These are phyloP conservation scores for Erebia epiphron DNA, from an alignment of 2,888 invertebrate species.

Conservation along the genomic window DNA sequence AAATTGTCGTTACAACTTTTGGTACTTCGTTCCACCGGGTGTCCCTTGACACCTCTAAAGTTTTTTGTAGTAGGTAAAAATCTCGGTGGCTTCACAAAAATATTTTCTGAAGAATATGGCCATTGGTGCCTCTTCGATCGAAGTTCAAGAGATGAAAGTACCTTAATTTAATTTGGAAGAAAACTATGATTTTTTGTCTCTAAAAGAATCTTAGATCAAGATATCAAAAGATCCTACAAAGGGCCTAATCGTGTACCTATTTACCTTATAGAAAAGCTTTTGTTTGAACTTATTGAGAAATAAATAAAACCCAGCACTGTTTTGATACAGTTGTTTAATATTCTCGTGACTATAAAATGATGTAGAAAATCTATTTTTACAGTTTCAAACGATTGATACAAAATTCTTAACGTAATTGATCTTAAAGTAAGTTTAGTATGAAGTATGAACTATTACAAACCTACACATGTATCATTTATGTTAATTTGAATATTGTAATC, in stretches of 20 bases:
- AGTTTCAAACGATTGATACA: slow-evolving; percentile 17
- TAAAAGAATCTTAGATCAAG: too few relatives aligned
- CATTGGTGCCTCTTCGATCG: too few relatives aligned
- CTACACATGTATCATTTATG: neutral
- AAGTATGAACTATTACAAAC: neutral
- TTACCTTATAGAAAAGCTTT: neutral
- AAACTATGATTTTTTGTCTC: too few relatives aligned
- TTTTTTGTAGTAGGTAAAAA: too few relatives aligned
- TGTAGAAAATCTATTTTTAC: slow-evolving; percentile 21
- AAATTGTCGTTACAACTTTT: too few relatives aligned
- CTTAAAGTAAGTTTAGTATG: slow-evolving; percentile 1
- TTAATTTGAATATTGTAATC: slow-evolving; percentile 10
- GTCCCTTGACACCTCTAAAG: too few relatives aligned
- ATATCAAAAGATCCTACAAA: too few relatives aligned
- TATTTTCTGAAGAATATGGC: too few relatives aligned
- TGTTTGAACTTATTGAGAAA: neutral
- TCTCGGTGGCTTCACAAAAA: too few relatives aligned
- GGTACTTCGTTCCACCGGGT: too few relatives aligned
- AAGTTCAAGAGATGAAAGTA: too few relatives aligned
- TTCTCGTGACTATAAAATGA: slow-evolving; percentile 13
- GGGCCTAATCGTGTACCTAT: neutral
- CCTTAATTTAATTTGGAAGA: too few relatives aligned
- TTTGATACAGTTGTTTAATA: slow-evolving; percentile 16
- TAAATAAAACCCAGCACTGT: neutral
- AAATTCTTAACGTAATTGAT: slow-evolving; percentile 8